Evolutionary conservation across 1,140 invertebrate species (phyloP).

Genomic region (Polyergus mexicanus): DNA sequence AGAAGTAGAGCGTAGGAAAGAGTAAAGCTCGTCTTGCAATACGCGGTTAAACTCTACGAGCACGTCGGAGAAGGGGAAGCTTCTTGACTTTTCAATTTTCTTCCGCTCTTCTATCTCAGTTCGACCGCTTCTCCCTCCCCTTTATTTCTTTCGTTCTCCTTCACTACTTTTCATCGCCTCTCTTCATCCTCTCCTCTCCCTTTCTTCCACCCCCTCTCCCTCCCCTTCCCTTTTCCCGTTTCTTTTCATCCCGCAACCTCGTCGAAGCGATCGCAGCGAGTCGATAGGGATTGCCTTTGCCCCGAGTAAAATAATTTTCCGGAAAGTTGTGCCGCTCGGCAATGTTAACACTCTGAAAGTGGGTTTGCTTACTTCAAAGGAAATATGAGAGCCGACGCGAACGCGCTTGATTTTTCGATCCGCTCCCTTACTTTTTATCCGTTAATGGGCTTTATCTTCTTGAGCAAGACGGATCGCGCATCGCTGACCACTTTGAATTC

Average conservation of each 20-base stretch:
- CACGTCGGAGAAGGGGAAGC: conserved; percentile 33
- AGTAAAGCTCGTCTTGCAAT: conserved; percentile 64
- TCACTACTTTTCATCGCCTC: background rate
- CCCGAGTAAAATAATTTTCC: conserved; percentile 65
- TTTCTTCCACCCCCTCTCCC: background rate
- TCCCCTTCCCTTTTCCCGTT: too few relatives aligned
- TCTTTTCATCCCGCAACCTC: conserved; percentile 16
- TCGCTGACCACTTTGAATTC: conserved; percentile 60
- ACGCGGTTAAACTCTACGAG: conserved; percentile 71
- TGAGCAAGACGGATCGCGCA: conserved; percentile 21
- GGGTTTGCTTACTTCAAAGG: conserved; percentile 61
- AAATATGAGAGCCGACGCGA: conserved; percentile 55
- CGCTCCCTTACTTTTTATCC: conserved; percentile 33
- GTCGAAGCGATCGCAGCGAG: conserved; percentile 60
- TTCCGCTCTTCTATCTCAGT: conserved; percentile 53
- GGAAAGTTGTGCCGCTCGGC: conserved; percentile 62
- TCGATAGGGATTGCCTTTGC: conserved; percentile 62
- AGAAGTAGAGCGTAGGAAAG: conserved; percentile 25
- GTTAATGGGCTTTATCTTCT: conserved; percentile 36
- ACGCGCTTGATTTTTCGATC: conserved; percentile 60
- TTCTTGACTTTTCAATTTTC: conserved; percentile 79
- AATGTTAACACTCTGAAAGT: conserved; percentile 63
- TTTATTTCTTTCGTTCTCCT: background rate
- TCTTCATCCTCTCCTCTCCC: background rate
- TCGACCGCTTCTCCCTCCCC: background rate